Conservation (phyloP, 2,888 invertebrate species). For the Cephus spinipes region DNA sequence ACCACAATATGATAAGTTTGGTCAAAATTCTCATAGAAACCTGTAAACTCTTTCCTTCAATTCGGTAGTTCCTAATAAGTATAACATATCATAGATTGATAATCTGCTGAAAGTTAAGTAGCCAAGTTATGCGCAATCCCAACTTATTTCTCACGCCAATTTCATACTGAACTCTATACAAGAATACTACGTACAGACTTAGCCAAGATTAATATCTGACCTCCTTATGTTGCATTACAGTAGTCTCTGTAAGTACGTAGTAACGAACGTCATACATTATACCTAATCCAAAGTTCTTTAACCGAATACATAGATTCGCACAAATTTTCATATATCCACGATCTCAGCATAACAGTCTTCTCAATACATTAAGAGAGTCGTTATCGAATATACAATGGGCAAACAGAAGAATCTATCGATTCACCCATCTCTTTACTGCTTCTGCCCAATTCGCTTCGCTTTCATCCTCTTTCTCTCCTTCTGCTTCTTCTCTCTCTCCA, state of each 20-base stretch:
- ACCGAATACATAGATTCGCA: not conserved
- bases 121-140: not conserved
- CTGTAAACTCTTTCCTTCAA: not conserved
- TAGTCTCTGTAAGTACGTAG: not conserved
- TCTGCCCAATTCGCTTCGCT: slow-evolving; percentile 73
- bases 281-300: not conserved
- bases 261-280: not conserved
- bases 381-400: no score
- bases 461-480: slow-evolving; percentile 65
- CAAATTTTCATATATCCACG: not conserved
- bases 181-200: no score
- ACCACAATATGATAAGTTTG: slow-evolving; percentile 31
- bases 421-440: slow-evolving; percentile 76
- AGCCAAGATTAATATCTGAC: not conserved
- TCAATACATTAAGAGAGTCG: not conserved
- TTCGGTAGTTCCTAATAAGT: not conserved
- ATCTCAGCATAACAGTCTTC: not conserved
- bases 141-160: not conserved
- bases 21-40: slow-evolving; percentile 28
- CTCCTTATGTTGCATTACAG: not conserved
- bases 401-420: slow-evolving; percentile 69
- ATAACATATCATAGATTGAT: not conserved
- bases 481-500: slow-evolving; percentile 67
- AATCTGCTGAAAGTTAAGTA: not conserved
- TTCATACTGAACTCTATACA: not conserved